A percentile compares a stretch with the other conserved stretches of the same genome.
phyloP scores from a whole-genome alignment of 1,140 invertebrate genomes.

The Drosophila neocordata region DNA sequence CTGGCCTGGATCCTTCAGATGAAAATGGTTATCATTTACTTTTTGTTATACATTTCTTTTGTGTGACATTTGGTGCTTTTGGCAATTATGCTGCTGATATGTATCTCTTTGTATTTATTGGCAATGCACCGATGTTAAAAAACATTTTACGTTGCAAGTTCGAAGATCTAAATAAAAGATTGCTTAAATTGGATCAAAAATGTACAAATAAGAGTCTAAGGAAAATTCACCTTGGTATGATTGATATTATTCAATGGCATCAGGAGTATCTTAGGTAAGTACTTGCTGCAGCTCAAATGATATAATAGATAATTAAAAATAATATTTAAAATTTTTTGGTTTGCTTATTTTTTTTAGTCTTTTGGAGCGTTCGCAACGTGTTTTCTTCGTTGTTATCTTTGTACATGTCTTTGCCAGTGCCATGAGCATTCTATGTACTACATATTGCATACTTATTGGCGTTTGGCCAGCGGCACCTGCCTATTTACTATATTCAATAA shows the following conservation, averaged over 20 bases:
- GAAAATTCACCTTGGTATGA: conserved; percentile 2
- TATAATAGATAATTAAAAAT: too few relatives aligned
- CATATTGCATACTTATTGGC: conserved; percentile 13
- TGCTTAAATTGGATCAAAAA: background rate
- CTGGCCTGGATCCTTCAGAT: conserved; percentile 14
- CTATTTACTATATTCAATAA: conserved; percentile 16
- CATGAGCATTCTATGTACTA: background rate
- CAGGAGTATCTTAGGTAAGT: conserved; percentile 27
- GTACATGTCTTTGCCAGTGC: conserved; percentile 9
- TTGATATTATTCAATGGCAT: conserved; percentile 24
- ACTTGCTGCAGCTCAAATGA: too few relatives aligned
- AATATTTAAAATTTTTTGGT: too few relatives aligned
- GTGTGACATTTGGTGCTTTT: conserved; percentile 19
- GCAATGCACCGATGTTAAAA: conserved; percentile 25
- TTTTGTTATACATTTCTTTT: background rate
- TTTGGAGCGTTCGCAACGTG: background rate
- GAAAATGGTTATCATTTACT: conserved; percentile 13
- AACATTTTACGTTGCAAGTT: conserved; percentile 30
- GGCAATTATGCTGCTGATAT: conserved; percentile 37
- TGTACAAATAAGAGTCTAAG: background rate
- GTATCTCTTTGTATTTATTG: conserved; percentile 30
- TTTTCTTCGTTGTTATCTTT: conserved; percentile 6
- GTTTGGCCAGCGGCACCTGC: conserved; percentile 27
- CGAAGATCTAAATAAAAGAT: conserved; percentile 14
- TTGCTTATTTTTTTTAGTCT: background rate